phyloP scores from a whole-genome alignment of 2,888 invertebrate genomes.

The Scotopteryx bipunctaria region DNA sequence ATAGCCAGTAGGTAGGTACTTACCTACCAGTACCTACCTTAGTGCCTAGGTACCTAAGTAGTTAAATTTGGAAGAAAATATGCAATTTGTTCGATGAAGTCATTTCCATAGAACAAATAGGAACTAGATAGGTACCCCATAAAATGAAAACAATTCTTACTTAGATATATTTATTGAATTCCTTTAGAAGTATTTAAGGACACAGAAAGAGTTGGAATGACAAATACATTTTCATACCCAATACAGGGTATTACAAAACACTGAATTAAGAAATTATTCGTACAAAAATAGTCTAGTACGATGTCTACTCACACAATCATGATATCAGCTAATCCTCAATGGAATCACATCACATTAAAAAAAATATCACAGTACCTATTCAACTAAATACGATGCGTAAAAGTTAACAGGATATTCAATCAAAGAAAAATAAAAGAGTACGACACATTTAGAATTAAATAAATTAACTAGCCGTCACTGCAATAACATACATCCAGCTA shows the following conservation, averaged over 20 bases:
- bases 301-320: conserved; percentile 22
- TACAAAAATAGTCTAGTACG: conserved; percentile 32
- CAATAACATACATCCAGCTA: conserved; percentile 52
- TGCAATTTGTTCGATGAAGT: too few species aligned
- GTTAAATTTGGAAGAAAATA: too few species aligned
- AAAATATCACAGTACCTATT: conserved; percentile 79
- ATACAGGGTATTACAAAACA: conserved; percentile 31
- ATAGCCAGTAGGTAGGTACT: too few species aligned
- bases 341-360: conserved; percentile 63
- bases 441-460: conserved; percentile 47
- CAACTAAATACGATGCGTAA: conserved; percentile 50
- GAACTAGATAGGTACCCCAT: too few species aligned
- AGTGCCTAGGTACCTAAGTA: too few species aligned
- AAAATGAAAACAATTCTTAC: neutral
- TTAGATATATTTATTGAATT: conserved; percentile 43
- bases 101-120: too few species aligned
- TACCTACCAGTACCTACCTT: too few species aligned
- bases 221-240: conserved; percentile 35
- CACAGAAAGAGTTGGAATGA: conserved; percentile 52
- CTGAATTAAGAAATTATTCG: conserved; percentile 31
- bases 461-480: conserved; percentile 56
- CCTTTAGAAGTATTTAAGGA: conserved; percentile 41
- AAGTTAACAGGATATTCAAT: conserved; percentile 25
- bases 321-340: conserved; percentile 65
- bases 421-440: conserved; percentile 36